Percentiles rank a stretch among this genome's conserved stretches.
Conservation (phyloP, 2,888 invertebrate genomes). For the Heteromurus nitidus region DNA sequence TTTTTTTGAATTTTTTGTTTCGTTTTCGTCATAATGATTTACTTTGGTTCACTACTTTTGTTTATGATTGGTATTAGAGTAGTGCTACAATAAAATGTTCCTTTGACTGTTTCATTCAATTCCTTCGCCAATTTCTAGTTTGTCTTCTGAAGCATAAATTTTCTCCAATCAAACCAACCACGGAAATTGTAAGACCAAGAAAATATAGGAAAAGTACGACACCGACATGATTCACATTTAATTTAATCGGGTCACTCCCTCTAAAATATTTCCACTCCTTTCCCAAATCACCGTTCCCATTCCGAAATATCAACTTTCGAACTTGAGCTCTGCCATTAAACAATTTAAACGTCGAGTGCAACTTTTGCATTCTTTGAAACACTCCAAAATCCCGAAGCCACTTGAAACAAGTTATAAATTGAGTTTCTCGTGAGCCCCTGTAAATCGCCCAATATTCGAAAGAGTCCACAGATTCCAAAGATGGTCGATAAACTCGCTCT, state of each 20-base stretch:
- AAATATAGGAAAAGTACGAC: slow-evolving; percentile 1
- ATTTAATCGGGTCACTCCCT: slow-evolving; percentile 23
- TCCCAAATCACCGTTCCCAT: not conserved
- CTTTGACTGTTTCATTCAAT: no score
- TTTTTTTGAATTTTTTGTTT: no score
- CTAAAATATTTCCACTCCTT: not conserved
- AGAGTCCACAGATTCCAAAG: not conserved
- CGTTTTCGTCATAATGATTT: no score
- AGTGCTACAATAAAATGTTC: no score
- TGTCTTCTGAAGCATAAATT: no score
- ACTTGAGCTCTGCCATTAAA: not conserved
- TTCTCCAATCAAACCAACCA: no score
- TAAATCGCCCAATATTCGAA: slow-evolving; percentile 19
- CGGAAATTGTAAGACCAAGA: not conserved
- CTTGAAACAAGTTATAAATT: not conserved
- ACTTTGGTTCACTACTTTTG: no score
- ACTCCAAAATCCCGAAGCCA: slow-evolving; percentile 24
- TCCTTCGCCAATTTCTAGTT: no score
- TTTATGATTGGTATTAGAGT: no score
- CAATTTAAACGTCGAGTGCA: not conserved
- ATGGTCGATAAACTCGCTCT: not conserved
- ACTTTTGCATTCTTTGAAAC: not conserved
- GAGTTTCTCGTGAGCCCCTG: slow-evolving; percentile 1
- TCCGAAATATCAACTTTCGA: not conserved
- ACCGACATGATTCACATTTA: slow-evolving; percentile 20